A percentile compares a stretch with the other conserved stretches of the same genome.
Conservation (phyloP, 1,140 invertebrate genomes). For the Gonatopus flavifemur region DNA sequence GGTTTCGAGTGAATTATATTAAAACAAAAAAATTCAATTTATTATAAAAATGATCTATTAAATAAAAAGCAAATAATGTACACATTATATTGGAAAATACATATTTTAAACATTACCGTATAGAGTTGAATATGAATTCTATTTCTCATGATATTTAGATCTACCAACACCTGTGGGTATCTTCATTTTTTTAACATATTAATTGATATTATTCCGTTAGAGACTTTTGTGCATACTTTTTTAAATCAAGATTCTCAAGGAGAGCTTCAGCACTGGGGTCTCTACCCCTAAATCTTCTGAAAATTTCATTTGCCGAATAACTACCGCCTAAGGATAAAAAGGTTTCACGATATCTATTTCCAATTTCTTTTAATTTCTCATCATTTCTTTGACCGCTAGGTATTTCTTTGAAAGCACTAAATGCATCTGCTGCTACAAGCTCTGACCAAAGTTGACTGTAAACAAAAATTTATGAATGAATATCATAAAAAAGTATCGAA, state of each 20-base stretch:
- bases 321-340: slow-evolving; percentile 83
- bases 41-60: too few relatives aligned
- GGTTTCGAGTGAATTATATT: too few relatives aligned
- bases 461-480: slow-evolving; percentile 3
- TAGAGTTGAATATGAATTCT: too few relatives aligned
- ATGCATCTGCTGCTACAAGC: slow-evolving; percentile 89
- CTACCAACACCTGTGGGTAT: too few relatives aligned
- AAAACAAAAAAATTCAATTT: too few relatives aligned
- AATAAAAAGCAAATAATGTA: too few relatives aligned
- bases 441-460: slow-evolving; percentile 75
- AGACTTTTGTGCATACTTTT: too few relatives aligned
- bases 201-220: too few relatives aligned
- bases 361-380: slow-evolving; percentile 60
- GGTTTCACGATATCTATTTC: slow-evolving; percentile 78
- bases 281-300: slow-evolving; percentile 85
- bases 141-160: too few relatives aligned
- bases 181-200: too few relatives aligned
- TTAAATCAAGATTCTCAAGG: slow-evolving; percentile 67
- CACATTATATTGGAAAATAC: too few relatives aligned
- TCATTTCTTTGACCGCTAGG: slow-evolving; percentile 48
- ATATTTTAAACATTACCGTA: too few relatives aligned
- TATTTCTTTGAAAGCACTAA: slow-evolving; percentile 79
- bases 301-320: slow-evolving; percentile 78
- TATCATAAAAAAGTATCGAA: background rate
- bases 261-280: slow-evolving; percentile 85